Evolutionary conservation across 2,888 invertebrate species (phyloP), one percentile per base, ranked within the genome.

Genomic region (Scrobipalpa atriplicella): DNA sequence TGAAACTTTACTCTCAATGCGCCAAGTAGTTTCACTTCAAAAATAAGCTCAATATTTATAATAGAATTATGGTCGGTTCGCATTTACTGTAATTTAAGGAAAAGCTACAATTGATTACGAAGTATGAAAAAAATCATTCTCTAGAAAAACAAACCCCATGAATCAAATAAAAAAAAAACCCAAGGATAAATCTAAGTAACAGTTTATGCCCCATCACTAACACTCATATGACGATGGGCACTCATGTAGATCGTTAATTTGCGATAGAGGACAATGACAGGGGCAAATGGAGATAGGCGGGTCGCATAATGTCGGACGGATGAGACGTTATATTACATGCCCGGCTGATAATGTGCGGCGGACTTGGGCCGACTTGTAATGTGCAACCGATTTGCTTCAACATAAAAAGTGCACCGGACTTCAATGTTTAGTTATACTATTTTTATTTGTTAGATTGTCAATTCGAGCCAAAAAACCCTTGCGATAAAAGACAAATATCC

Each of bases 191-290:
- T 64, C 58, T 56, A 54, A 65, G 41, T 47, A 63, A 65, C 67
- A 65, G 43, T 65, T 62, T 67, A 65, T 65, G 65, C 63, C 29
- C 52, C 58, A 64, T 68, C 65, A 68, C 65, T 54, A 52, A 51
- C 67, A 68, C 66, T 71, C 70, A 69, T 67, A 71, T 72, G 75
- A 78, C 70, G 73, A 74, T 73, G 73, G 74, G 71, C 76, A 75
- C 76, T 75, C 76, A 73, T 69, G 71, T 67, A 75, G 79, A 81
- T 80, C 80, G 80, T 83, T 83, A 81, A 84, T 84, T 82, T 80
- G 78, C 78, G 81, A 83, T 84, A 80, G 79, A 77, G 75, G 75
- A 73, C 75, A 72, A 76, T 74, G 78, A 76, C 81, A 78, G 78
- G 77, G 70, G 66, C 70, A 75, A 76, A 80, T 75, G 78, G 74